phyloP scores from a whole-genome alignment of 2,113 vertebrate species.

The Neogale vison region DNA sequence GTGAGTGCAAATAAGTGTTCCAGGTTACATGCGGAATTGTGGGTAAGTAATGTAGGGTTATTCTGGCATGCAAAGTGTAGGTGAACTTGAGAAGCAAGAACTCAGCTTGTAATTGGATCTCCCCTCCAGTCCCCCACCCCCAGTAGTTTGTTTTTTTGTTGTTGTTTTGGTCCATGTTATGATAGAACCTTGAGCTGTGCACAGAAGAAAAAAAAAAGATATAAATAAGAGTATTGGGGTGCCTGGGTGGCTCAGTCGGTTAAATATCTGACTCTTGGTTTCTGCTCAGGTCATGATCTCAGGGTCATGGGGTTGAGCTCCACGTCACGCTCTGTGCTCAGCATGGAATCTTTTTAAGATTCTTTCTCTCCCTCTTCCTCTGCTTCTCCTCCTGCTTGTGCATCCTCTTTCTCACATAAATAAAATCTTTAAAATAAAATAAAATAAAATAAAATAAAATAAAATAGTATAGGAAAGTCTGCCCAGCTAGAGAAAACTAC shows the following conservation, averaged over 20 bases:
- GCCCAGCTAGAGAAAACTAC: not conserved
- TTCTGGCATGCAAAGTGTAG: not conserved
- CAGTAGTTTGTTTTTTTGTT: not conserved
- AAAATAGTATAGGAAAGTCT: not conserved
- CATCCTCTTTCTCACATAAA: not conserved
- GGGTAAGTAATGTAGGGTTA: not conserved
- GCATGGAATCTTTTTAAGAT: not conserved
- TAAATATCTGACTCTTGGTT: not conserved
- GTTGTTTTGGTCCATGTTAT: not conserved
- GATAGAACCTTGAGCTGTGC: not conserved
- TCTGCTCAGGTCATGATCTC: not conserved
- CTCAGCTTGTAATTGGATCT: not conserved
- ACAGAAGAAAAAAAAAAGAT: not conserved
- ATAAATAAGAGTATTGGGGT: not conserved
- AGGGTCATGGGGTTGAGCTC: not conserved
- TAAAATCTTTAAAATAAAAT: not conserved
- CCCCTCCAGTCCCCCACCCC: rapidly evolving
- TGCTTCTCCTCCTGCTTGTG: not conserved
- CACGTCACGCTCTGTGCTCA: not conserved
- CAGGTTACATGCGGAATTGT: not conserved
- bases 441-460: not conserved
- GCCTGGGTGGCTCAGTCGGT: not conserved
- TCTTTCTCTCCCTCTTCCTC: not conserved
- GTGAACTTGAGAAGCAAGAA: not conserved
- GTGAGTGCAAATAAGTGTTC: not conserved